Evolutionary conservation across 2,888 invertebrate genomes (phyloP).

Genomic region (Pherbina coryleti): DNA sequence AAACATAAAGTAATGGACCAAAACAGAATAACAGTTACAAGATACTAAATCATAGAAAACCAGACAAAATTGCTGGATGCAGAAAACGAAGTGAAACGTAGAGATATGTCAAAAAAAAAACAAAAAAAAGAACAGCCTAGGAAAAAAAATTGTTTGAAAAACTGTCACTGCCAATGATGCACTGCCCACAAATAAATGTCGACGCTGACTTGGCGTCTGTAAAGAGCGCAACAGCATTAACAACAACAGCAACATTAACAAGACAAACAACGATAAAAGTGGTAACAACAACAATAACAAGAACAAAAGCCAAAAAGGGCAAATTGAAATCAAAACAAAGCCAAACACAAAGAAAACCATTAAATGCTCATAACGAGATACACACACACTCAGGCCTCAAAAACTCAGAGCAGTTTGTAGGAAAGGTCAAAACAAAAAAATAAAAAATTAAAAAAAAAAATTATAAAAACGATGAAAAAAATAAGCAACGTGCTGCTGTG

Average conservation of each 20-base stretch:
- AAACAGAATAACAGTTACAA: slow-evolving; percentile 62
- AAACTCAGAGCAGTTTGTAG: slow-evolving; percentile 1
- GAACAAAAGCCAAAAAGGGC: slow-evolving; percentile 51
- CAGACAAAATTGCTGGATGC: slow-evolving; percentile 41
- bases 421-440: slow-evolving; percentile 33
- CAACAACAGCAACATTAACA: slow-evolving; percentile 28
- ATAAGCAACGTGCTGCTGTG: slow-evolving; percentile 38
- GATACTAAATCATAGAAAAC: slow-evolving; percentile 64
- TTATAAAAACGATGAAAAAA: neutral
- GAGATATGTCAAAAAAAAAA: slow-evolving; percentile 47
- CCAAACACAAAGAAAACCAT: slow-evolving; percentile 53
- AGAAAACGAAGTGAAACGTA: slow-evolving; percentile 27
- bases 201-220: neutral
- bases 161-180: slow-evolving; percentile 53
- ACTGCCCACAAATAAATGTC: slow-evolving; percentile 46
- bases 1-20: slow-evolving; percentile 51
- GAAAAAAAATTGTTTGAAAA: slow-evolving; percentile 51
- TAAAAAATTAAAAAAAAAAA: neutral
- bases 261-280: slow-evolving; percentile 25
- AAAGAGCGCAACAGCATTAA: slow-evolving; percentile 5
- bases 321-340: slow-evolving; percentile 64
- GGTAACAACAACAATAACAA: slow-evolving; percentile 18
- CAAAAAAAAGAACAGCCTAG: slow-evolving; percentile 25
- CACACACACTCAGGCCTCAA: slow-evolving; percentile 30
- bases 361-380: slow-evolving; percentile 59